These are phyloP conservation scores for Apantesis nais DNA, from an alignment of 2,888 invertebrate species.

Conservation along the genomic window DNA sequence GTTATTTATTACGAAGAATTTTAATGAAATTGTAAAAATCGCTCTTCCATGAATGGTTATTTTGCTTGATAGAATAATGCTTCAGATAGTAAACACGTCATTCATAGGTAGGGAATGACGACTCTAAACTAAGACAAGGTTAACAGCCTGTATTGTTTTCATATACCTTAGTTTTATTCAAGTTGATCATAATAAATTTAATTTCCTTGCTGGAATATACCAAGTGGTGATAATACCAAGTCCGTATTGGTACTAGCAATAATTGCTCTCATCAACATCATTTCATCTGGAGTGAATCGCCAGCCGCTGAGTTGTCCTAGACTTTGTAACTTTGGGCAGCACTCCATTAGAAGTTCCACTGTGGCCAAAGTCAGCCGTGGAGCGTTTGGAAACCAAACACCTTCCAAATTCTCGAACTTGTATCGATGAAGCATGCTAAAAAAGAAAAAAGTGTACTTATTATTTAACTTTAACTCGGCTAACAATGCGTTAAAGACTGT, in stretches of 20 bases:
- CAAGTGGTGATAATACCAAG: slow-evolving; percentile 87
- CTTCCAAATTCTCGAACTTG: slow-evolving; percentile 87
- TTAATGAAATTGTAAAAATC: neutral
- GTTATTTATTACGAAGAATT: neutral
- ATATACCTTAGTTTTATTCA: neutral
- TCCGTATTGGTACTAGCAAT: slow-evolving; percentile 88
- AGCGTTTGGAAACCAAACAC: slow-evolving; percentile 89
- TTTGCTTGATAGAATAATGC: neutral
- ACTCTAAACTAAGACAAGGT: neutral
- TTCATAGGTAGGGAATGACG: neutral
- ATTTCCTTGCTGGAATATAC: slow-evolving; percentile 80
- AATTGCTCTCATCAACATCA: slow-evolving; percentile 88
- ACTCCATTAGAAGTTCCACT: slow-evolving; percentile 88
- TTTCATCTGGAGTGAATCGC: slow-evolving; percentile 88
- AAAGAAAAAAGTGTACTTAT: neutral
- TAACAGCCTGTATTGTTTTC: neutral
- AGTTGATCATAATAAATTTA: slow-evolving; percentile 25
- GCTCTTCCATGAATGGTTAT: neutral
- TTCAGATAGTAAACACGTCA: neutral
- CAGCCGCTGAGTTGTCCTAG: slow-evolving; percentile 89
- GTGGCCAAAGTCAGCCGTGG: slow-evolving; percentile 87
- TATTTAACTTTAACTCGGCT: neutral
- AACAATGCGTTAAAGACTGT: neutral
- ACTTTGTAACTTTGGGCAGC: slow-evolving; percentile 87
- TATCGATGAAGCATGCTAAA: slow-evolving; percentile 87